A percentile compares a stretch with the other conserved stretches of the same genome.
Conservation (phyloP, 1,140 invertebrate genomes). For the Trachymyrmex cornetzi region DNA sequence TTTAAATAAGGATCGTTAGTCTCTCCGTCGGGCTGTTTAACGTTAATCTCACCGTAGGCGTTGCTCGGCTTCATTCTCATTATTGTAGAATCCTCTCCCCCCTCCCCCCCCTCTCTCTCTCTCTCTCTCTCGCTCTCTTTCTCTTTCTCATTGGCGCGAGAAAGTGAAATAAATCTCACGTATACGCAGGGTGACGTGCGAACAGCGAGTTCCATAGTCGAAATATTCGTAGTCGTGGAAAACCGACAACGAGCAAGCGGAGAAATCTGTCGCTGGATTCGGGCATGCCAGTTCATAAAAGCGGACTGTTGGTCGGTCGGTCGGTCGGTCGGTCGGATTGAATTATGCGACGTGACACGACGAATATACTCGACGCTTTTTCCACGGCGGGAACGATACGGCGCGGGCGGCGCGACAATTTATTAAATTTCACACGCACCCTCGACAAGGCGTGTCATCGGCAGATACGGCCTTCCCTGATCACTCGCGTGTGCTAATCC, state of each 20-base stretch:
- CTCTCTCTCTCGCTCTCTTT: not conserved
- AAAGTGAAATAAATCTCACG: constrained; percentile 32
- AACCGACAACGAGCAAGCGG: not conserved
- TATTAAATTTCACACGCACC: constrained; percentile 62
- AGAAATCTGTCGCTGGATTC: constrained; percentile 11
- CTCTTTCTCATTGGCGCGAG: not conserved
- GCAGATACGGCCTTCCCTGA: constrained; percentile 42
- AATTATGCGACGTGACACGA: constrained; percentile 59
- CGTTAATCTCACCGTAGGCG: not conserved
- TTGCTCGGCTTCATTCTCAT: not conserved
- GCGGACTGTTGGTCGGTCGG: not conserved
- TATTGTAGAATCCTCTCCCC: not conserved
- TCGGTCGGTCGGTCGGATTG: constrained; percentile 32
- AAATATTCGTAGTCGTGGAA: constrained; percentile 20
- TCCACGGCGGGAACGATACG: constrained; percentile 26
- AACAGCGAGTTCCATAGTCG: constrained; percentile 11
- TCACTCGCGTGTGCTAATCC: constrained; percentile 41
- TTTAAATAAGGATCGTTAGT: constrained; percentile 19
- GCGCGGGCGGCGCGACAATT: constrained; percentile 42
- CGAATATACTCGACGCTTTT: constrained; percentile 58
- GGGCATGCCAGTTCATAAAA: constrained; percentile 22
- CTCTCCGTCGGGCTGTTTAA: constrained; percentile 3
- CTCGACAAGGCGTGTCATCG: constrained; percentile 62
- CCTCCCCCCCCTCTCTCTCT: not conserved
- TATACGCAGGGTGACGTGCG: not conserved